Evolutionary conservation across 1,140 invertebrate species (phyloP).

Genomic region (Nephila pilipes): DNA sequence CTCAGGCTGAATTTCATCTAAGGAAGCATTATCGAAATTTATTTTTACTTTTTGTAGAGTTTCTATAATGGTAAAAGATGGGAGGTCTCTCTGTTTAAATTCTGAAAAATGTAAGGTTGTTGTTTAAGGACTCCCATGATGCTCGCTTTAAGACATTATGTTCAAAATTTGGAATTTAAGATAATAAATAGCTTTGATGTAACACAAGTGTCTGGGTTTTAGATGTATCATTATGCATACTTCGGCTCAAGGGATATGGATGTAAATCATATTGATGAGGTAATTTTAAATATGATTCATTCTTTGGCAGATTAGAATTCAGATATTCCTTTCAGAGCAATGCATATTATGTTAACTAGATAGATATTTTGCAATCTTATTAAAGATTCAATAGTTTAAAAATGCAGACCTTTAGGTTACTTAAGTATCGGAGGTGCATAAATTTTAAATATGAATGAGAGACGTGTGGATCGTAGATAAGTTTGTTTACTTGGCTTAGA

Average conservation of each 20-base stretch:
- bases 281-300: no score
- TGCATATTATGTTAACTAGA: no score
- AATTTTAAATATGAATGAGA: no score
- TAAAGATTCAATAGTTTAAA: no score
- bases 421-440: no score
- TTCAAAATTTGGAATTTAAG: not conserved
- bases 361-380: no score
- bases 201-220: not conserved
- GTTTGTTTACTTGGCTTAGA: no score
- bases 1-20: conserved; percentile 42
- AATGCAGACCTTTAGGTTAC: no score
- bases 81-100: not conserved
- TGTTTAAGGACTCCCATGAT: not conserved
- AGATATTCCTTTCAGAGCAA: no score
- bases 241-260: not conserved
- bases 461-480: no score
- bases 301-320: no score
- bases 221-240: not conserved
- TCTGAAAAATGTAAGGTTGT: not conserved
- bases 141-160: not conserved
- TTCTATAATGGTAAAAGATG: conserved; percentile 22
- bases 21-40: conserved; percentile 64
- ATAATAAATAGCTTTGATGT: not conserved
- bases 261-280: not conserved
- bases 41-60: conserved; percentile 3